These are phyloP conservation scores for Timandra comae DNA, from an alignment of 2,888 invertebrate species.

Conservation along the genomic window DNA sequence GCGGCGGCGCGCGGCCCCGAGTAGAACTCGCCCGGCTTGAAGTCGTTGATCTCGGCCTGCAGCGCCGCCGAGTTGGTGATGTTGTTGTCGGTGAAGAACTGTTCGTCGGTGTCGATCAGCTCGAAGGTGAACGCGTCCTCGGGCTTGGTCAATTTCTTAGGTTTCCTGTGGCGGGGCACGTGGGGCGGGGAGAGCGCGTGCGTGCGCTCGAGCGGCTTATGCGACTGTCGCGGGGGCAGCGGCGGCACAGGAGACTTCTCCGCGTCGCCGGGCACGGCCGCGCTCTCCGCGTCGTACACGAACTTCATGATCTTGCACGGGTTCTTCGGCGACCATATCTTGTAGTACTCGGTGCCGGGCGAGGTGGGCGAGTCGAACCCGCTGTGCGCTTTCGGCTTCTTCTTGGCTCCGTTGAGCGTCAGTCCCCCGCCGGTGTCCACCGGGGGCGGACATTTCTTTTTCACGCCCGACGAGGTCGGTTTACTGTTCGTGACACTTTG, in stretches of 20 bases:
- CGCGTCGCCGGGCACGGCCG: slow-evolving; percentile 60
- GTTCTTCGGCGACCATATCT: slow-evolving; percentile 81
- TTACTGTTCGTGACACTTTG: slow-evolving; percentile 50
- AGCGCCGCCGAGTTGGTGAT: slow-evolving; percentile 62
- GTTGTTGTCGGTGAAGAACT: slow-evolving; percentile 70
- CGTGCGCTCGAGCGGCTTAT: slow-evolving; percentile 87
- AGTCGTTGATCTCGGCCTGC: slow-evolving; percentile 60
- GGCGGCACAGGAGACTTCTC: slow-evolving; percentile 82
- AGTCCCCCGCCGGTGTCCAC: slow-evolving; percentile 71
- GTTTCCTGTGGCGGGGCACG: slow-evolving; percentile 81
- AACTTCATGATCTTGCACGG: slow-evolving; percentile 76
- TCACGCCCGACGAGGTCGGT: slow-evolving; percentile 66
- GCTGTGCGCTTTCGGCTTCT: slow-evolving; percentile 77
- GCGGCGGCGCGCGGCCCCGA: slow-evolving; percentile 54
- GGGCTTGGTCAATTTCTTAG: slow-evolving; percentile 78
- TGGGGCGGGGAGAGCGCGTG: slow-evolving; percentile 82
- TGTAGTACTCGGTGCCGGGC: slow-evolving; percentile 80
- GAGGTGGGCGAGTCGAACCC: slow-evolving; percentile 74
- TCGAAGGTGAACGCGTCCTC: slow-evolving; percentile 91
- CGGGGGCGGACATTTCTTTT: slow-evolving; percentile 75
- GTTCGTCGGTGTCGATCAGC: slow-evolving; percentile 89
- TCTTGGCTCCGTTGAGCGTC: slow-evolving; percentile 77
- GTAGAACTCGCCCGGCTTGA: slow-evolving; percentile 72
- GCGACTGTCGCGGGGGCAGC: slow-evolving; percentile 82
- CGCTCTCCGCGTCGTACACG: slow-evolving; percentile 70